A percentile compares a stretch with the other conserved stretches of the same genome.
Conservation (phyloP, 2,888 invertebrate genomes). For the Microdon myrmicae region DNA sequence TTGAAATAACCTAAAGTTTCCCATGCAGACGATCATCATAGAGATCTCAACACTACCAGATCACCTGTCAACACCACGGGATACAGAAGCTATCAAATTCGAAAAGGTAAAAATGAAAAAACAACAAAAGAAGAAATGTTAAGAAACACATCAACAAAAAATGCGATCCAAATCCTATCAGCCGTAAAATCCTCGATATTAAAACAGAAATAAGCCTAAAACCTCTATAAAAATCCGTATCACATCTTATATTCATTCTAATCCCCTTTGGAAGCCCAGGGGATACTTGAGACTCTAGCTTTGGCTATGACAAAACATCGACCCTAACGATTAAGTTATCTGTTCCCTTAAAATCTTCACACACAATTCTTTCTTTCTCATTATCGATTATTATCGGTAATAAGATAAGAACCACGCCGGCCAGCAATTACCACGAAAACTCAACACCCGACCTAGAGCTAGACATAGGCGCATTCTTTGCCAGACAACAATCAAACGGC, state of each 20-base stretch:
- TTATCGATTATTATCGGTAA: conserved; percentile 44
- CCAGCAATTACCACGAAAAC: conserved; percentile 4
- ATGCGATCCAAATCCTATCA: conserved; percentile 8
- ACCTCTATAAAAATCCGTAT: conserved; percentile 11
- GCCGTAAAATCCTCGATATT: conserved; percentile 1
- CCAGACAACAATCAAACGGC: not conserved
- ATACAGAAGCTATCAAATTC: no score
- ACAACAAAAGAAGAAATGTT: no score
- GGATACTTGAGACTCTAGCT: no score
- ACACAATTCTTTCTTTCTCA: conserved; percentile 6
- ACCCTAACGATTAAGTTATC: conserved; percentile 26
- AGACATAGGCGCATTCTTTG: conserved; percentile 27
- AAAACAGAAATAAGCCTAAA: not conserved
- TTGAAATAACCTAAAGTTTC: no score
- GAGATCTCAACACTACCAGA: no score
- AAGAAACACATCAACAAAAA: no score
- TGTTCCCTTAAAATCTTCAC: conserved; percentile 10
- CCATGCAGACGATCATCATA: no score
- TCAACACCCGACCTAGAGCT: conserved; percentile 2
- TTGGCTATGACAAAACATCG: conserved; percentile 16
- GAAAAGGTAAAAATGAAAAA: no score
- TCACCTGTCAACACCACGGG: no score
- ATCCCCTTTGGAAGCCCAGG: no score
- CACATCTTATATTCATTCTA: no score
- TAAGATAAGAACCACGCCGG: conserved; percentile 26